Evolutionary conservation across 1,140 invertebrate genomes (phyloP), one percentile per base, ranked within the genome.

Genomic region (Acromyrmex heyeri): DNA sequence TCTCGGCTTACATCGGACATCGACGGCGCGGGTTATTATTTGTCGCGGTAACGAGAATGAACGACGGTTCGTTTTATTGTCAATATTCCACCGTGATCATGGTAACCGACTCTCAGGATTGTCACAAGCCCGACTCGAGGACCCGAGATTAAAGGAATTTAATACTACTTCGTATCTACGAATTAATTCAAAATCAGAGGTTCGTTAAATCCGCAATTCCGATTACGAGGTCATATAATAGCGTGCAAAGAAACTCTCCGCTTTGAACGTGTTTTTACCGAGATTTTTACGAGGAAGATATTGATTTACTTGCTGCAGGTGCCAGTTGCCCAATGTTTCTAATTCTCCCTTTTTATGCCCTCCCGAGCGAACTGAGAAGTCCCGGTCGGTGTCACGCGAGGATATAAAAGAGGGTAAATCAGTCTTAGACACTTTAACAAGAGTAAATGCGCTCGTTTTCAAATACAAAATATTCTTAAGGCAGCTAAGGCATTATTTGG

Each of bases 381-480:
- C 34, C 57, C 57, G 57, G n/a, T 59, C 72, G 64, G 64, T 91
- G 86, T 91, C 86, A 75, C 55, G 76, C 48, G 76, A 79, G 55
- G 50, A 81, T 89, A 34, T 34, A 34, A 85, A 91, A 88, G 83
- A 91, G 79, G 87, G 83, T 87, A 88, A 91, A 91, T 91, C 87
- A 87, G 70, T 86, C 79, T 77, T 55, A 79, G 85, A 81, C 81
- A 85, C 85, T 87, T 91, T 91, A 91, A 91, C 91, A 67, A 91
- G 75, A 90, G 86, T 90, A 90, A 91, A 91, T 72, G 90, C 34
- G 73, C 82, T 88, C 90, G 72, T 91, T 91, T 85, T 59, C 72
- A 75, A 90, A 85, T 90, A 88, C 90, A 88, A 65, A 76, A 55
- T 69, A 61, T 64, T 30, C 27, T 57, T 50, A 27, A 55, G 34